Percentiles rank a stretch among this genome's conserved stretches.
phyloP scores from a whole-genome alignment of 2,797 vertebrate genomes.

The Hozukius guyotensis region DNA sequence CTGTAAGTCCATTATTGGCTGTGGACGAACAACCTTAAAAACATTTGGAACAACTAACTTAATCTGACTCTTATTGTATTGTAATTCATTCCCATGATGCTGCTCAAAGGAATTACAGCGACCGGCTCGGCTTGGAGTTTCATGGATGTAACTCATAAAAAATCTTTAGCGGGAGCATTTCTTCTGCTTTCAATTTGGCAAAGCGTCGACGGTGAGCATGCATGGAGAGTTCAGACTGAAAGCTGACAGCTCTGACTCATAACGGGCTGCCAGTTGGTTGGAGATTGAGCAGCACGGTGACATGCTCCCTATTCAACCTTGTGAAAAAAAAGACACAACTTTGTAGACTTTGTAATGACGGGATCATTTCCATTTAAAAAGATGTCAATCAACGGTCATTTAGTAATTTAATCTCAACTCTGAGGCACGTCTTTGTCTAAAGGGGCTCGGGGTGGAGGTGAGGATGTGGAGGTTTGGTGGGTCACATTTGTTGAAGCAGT shows the following conservation, averaged over 20 bases:
- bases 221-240: neutral
- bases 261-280: neutral
- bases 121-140: neutral
- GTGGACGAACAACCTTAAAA: too few species aligned
- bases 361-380: constrained; percentile 5
- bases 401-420: constrained; percentile 10
- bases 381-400: neutral
- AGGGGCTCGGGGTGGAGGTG: neutral
- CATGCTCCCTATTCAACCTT: neutral
- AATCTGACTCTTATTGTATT: too few species aligned
- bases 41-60: too few species aligned
- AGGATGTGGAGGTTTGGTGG: neutral
- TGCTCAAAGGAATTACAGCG: too few species aligned
- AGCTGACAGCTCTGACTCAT: neutral
- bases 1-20: too few species aligned
- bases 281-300: neutral
- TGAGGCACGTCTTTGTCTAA: constrained; percentile 27
- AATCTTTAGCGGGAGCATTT: neutral
- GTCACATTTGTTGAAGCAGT: neutral
- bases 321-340: neutral
- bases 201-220: neutral
- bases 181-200: neutral
- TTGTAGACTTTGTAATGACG: neutral
- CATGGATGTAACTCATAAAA: neutral
- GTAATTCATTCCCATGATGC: too few species aligned